phyloP scores from a whole-genome alignment of 1,140 invertebrate genomes.

The Tribolium madens region DNA sequence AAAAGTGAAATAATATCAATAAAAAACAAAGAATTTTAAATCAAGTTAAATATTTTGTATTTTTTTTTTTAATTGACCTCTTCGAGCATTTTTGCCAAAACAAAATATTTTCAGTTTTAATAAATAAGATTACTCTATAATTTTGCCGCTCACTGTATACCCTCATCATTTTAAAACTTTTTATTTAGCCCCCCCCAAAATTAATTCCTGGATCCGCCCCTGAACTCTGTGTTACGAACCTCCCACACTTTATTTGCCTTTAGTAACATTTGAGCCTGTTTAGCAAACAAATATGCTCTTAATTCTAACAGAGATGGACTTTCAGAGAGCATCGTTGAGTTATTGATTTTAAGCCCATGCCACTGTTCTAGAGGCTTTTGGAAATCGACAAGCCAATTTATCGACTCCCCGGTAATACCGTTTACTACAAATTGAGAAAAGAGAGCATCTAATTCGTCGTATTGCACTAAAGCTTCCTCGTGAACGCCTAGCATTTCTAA shows the following conservation, averaged over 20 bases:
- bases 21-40: no score
- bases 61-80: no score
- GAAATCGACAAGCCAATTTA: constrained; percentile 84
- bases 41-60: no score
- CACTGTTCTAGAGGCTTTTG: constrained; percentile 82
- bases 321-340: constrained; percentile 59
- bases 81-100: no score
- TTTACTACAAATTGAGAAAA: constrained; percentile 97
- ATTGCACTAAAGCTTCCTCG: constrained; percentile 95
- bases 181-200: no score
- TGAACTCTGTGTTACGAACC: no score
- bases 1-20: no score
- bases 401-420: constrained; percentile 85
- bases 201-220: no score
- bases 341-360: constrained; percentile 81
- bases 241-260: constrained; percentile 84
- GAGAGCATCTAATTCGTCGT: constrained; percentile 96
- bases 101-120: no score
- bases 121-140: no score
- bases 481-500: constrained; percentile 93
- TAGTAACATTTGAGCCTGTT: constrained; percentile 90
- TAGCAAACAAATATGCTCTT: constrained; percentile 93
- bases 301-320: constrained; percentile 81
- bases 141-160: no score
- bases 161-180: no score